Conservation (phyloP, 2,797 vertebrate species). For the Diplodus puntazzo region DNA sequence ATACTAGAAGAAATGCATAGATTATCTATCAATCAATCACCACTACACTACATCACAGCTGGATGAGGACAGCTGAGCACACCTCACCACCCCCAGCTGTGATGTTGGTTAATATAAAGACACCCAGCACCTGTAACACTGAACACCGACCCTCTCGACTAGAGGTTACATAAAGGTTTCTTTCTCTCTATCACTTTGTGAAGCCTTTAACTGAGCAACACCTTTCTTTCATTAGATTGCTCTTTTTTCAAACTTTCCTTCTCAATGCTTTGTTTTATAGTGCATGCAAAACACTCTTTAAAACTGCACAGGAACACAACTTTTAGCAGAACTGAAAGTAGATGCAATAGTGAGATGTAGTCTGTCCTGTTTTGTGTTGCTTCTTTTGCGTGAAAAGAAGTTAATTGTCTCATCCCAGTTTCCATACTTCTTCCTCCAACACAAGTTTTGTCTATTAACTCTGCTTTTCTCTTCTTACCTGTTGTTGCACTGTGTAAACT, state of each 20-base stretch:
- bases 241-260: conserved; percentile 11
- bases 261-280: conserved; percentile 37
- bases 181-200: not conserved
- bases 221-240: not conserved
- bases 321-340: conserved; percentile 27
- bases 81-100: not conserved
- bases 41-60: not conserved
- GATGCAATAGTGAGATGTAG: conserved; percentile 2
- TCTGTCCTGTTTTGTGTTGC: conserved; percentile 13
- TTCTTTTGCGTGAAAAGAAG: conserved; percentile 54
- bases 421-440: conserved; percentile 52
- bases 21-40: too few relatives aligned
- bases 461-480: conserved; percentile 80
- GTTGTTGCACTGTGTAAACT: conserved; percentile 79
- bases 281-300: conserved; percentile 47
- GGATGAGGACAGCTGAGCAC: conserved; percentile 9
- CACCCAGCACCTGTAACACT: not conserved
- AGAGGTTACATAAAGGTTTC: conserved; percentile 10
- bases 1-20: too few relatives aligned
- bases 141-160: not conserved
- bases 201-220: conserved; percentile 11
- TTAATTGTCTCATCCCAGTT: conserved; percentile 33
- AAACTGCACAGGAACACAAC: conserved; percentile 19
- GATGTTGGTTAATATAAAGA: not conserved
- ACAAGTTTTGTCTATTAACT: conserved; percentile 70